Base-by-base conservation (phyloP, 2,888 invertebrate genomes). In the Standfussiana lucernea region DNA sequence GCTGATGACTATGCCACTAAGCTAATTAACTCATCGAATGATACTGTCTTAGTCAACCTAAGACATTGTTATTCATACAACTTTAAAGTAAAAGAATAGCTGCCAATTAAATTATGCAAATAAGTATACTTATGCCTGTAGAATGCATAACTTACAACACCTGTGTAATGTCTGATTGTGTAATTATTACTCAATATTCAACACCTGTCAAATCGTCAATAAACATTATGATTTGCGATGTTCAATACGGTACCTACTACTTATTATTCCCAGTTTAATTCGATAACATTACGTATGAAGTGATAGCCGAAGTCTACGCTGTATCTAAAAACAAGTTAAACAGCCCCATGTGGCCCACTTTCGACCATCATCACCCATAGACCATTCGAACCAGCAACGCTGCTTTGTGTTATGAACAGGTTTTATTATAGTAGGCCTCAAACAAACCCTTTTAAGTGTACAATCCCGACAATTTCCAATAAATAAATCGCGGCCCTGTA, bases 91-190 rank as follows among this genome's bases (percentile, higher is more conserved):
- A n/a, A n/a, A n/a, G 37, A 66, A 59, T 32, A 40, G 28, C 75
- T 40, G 45, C 75, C 59, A 77, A 75, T 75, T n/a, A 21, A 47
- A 40, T 6, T 59, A 75, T 47, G 15, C 45, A 42, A 3, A 59
- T 59, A 1, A 59, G 4, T 11, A n/a, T 59, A 24, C 0, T 24
- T 24, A 21, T n/a, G 50, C 15, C 45, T 66, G 5, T 6, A 65
- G 15, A 75, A 59, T 40, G 32, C 56, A 21, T 47, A 28, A 37
- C 18, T 56, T 18, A 2, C 2, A 3, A 66, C 75, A 75, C 75
- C 45, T 76, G 75, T 40, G 21, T 40, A 32, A 32, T n/a, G 13
- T 72, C 35, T 35, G 24, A 74, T 32, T 47, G 1, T 40, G 11
- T 59, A 15, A 66, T 59, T 1, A 21, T 73, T 59, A 45, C 24